Evolutionary conservation across 2,888 invertebrate species (phyloP), one percentile per base, ranked within the genome.

Genomic region (Brachypalpus laphriformis): DNA sequence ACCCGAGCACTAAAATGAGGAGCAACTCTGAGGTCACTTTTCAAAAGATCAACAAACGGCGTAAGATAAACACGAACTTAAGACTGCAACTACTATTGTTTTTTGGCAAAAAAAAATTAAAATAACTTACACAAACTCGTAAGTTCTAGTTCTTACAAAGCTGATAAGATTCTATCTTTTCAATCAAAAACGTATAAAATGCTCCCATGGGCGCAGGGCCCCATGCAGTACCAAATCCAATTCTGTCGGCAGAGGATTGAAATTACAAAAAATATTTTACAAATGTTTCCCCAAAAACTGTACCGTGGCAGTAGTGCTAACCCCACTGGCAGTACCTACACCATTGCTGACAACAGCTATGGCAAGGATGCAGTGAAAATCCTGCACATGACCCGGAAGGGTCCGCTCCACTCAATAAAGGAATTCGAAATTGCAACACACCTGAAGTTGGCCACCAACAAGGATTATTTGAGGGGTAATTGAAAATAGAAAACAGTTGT

Each of bases 321-420:
- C 14, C 57, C 71, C 3, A 28, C 16, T 7, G 54, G 65, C 1
- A 63, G 37, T 7, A 18, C 61, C 0, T 91, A 91, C 74, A 87
- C 88, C 66, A 90, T 91, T 14, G 87, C 90, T 74, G 89, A 91
- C 82, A 88, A 89, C 57, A 89, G 91, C 28, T 91, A 91, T 72
- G 97, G 97, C 71, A 97, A 97, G 92, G 94, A 95, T 90, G 93
- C 94, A 87, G 94, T 97, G 7, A 96, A 96, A 90, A 92, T 97
- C 6, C 92, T 97, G 77, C 94, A 96, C 89, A 94, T 96, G 2
- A 93, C 93, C 81, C 94, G 95, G 40, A 94, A 95, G 61, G 95
- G 95, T 20, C 93, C 94, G 2, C 93, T 93, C 83, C 96, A 96
- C 89, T 93, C 93, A 86, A 95, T 96, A 87, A 93, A 95, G 80